Conservation (phyloP, 2,797 vertebrate genomes). For the Chromobotia macracanthus region DNA sequence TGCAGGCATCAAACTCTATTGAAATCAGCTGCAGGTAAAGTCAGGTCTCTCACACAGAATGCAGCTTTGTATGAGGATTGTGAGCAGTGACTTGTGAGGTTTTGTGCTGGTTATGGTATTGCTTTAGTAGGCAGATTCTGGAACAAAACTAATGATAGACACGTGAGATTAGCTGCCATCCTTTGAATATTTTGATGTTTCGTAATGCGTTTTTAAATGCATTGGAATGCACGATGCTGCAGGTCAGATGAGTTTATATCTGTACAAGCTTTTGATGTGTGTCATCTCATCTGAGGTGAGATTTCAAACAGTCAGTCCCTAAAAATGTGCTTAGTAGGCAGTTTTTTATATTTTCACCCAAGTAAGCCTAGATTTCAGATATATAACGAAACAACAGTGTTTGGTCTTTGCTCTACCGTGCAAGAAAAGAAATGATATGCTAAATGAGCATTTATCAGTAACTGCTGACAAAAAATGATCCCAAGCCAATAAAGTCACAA, state of each 20-base stretch:
- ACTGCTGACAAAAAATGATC: neutral
- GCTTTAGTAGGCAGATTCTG: neutral
- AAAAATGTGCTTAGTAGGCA: neutral
- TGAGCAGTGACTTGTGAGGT: too few species aligned
- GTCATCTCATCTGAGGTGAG: neutral
- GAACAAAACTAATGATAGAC: conserved; percentile 10
- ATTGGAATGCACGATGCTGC: neutral
- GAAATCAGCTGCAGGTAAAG: too few species aligned
- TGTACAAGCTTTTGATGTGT: neutral
- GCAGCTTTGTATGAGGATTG: neutral
- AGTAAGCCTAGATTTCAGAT: neutral
- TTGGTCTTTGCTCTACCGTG: neutral
- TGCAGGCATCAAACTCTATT: too few species aligned
- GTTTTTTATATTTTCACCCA: neutral
- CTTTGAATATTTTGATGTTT: neutral
- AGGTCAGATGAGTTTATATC: neutral
- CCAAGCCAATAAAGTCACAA: conserved; percentile 2
- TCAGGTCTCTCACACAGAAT: neutral
- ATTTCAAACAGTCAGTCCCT: neutral
- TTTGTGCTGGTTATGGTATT: neutral
- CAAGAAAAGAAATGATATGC: neutral
- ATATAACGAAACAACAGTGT: neutral
- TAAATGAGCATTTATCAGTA: conserved; percentile 6
- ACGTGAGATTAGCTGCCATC: neutral
- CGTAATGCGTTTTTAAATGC: neutral